Evolutionary conservation across 2,797 vertebrate species (phyloP), one percentile per base, ranked within the genome.

Genomic region (Steatocranus sp.): DNA sequence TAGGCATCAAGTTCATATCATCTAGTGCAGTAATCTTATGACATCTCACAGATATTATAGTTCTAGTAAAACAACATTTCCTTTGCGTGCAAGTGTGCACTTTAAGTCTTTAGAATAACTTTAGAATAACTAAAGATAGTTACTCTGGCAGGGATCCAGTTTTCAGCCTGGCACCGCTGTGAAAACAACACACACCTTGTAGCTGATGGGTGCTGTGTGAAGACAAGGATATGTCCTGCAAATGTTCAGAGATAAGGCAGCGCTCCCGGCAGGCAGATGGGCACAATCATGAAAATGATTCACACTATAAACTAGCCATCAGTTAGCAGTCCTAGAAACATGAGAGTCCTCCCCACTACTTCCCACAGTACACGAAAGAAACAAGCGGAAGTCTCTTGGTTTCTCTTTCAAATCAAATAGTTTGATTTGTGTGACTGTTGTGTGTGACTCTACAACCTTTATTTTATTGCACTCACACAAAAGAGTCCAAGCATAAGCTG

Each of bases 391-490:
- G 25, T 80, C 11, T 9, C 11, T 70, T 5, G 1, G 56, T 70
- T 46, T 84, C 46, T 38, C 20, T 70, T 81, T 84, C 27, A 18
- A 30, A 56, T 80, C 5, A 46, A 32, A 48, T 38, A 11, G 5
- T 20, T 14, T 56, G 6, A 51, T 46, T 7, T 12, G 11, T 11
- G 32, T 61, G 3, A 43, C 12, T 63, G 9, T 25, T 66, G 43
- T 46, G 1, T 14, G 17, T 11, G 17, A 32, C 54, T 18, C 70
- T 30, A 8, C 27, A 79, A 43, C 27, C 27, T n/a, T n/a, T n/a
- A 9, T n/a, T 32, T 48, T 73, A 49, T 8, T n/a, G 68, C 43
- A 30, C 10, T 32, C 43, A n/a, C 15, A 49, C 11, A 32, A 30
- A 48, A 32, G 43, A 8, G 25, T 49, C 11, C 46, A 8, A 32